These are phyloP conservation scores for Siniperca undulata DNA, from an alignment of 2,797 vertebrate genomes.

Conservation along the genomic window DNA sequence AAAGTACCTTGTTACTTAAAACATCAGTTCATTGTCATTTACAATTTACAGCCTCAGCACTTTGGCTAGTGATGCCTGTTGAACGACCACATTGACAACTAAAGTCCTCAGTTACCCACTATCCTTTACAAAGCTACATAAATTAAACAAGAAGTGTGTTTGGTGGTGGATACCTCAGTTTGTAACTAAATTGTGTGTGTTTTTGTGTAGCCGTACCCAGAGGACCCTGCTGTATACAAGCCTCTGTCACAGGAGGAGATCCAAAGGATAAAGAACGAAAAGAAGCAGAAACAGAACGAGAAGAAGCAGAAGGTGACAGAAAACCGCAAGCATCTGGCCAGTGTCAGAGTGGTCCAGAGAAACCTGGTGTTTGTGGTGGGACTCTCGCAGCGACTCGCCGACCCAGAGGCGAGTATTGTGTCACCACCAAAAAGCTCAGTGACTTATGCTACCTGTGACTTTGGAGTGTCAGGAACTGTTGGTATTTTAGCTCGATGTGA, in stretches of 20 bases:
- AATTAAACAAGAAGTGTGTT: background rate
- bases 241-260: slow-evolving; percentile 99
- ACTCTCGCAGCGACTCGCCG: slow-evolving; percentile 96
- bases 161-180: background rate
- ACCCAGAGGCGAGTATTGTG: slow-evolving; percentile 91
- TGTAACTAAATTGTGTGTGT: slow-evolving; percentile 1
- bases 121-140: background rate
- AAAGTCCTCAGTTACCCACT: background rate
- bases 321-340: slow-evolving; percentile 99
- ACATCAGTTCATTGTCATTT: slow-evolving; percentile 8
- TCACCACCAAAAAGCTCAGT: background rate
- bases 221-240: slow-evolving; percentile 99
- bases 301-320: slow-evolving; percentile 99
- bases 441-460: slow-evolving; percentile 24
- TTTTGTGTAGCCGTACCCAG: slow-evolving; percentile 93
- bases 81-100: background rate
- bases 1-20: background rate
- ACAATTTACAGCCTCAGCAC: background rate
- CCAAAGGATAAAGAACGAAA: slow-evolving; percentile 99
- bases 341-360: slow-evolving; percentile 97
- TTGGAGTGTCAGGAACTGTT: slow-evolving; percentile 1
- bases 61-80: background rate
- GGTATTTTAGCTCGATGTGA: slow-evolving; percentile 13
- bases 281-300: slow-evolving; percentile 99
- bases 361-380: slow-evolving; percentile 99